Conservation (phyloP, 2,113 vertebrate genomes). For the Stegostoma tigrinum region DNA sequence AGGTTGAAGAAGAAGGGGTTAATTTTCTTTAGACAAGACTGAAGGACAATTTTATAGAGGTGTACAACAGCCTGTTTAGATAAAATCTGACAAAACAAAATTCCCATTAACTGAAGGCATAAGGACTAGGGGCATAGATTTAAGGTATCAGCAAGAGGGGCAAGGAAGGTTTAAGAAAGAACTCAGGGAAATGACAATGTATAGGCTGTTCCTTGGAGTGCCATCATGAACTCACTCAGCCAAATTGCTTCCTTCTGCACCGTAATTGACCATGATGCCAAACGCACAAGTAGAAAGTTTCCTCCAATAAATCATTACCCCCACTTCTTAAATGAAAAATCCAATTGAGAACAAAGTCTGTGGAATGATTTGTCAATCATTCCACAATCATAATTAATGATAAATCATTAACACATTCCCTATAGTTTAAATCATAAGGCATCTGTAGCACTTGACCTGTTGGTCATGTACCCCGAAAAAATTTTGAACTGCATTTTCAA, state of each 20-base stretch:
- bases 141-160: neutral
- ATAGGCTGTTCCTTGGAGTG: neutral
- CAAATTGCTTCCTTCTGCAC: neutral
- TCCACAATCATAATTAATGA: no score
- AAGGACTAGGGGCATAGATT: neutral
- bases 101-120: no score
- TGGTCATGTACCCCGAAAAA: neutral
- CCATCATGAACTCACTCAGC: neutral
- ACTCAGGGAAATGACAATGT: neutral
- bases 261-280: neutral
- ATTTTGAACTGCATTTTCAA: neutral
- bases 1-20: no score
- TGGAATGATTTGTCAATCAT: neutral
- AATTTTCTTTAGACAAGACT: no score
- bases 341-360: neutral
- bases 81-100: no score
- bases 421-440: neutral
- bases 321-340: neutral
- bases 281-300: neutral
- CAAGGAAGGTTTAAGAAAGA: neutral
- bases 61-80: no score
- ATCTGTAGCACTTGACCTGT: neutral
- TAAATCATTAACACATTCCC: neutral
- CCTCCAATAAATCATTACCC: neutral
- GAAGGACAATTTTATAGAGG: no score